phyloP scores from a whole-genome alignment of 2,888 invertebrate genomes.

The Lithophane leautieri region DNA sequence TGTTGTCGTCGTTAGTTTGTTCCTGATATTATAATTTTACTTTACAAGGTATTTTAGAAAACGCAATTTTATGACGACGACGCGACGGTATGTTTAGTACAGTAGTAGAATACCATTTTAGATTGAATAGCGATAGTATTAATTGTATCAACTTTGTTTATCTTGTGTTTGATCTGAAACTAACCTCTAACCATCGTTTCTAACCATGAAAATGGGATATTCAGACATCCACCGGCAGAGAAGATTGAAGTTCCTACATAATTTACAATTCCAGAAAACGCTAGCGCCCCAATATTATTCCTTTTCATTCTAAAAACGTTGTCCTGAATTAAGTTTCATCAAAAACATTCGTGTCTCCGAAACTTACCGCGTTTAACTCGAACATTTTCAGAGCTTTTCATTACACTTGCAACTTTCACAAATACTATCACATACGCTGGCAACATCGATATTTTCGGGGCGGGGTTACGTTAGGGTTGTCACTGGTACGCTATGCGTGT shows the following conservation, averaged over 20 bases:
- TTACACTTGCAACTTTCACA: constrained; percentile 64
- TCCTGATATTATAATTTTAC: constrained; percentile 10
- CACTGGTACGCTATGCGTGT: constrained; percentile 73
- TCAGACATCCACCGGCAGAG: not conserved
- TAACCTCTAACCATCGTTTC: constrained; percentile 31
- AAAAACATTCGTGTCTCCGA: not conserved
- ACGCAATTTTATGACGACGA: not conserved
- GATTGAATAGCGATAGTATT: constrained; percentile 20
- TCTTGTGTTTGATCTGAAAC: constrained; percentile 38
- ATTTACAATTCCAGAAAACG: not conserved
- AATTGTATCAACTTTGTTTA: constrained; percentile 35
- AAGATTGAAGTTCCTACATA: not conserved
- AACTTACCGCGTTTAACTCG: constrained; percentile 60
- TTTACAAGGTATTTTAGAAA: constrained; percentile 6
- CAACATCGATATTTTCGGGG: constrained; percentile 66
- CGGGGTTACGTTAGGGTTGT: constrained; percentile 70
- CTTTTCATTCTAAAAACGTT: not conserved
- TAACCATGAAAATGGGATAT: constrained; percentile 5
- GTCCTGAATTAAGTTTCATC: constrained; percentile 1
- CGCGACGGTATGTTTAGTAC: not conserved
- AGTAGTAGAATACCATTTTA: constrained; percentile 9
- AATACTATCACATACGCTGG: constrained; percentile 64
- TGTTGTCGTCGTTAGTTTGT: constrained; percentile 31
- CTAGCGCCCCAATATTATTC: not conserved
- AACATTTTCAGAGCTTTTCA: constrained; percentile 58